A percentile compares a stretch with the other conserved stretches of the same genome.
Evolutionary conservation across 2,113 vertebrate genomes (phyloP).

Genomic region (Mesoclemmys tuberculata): DNA sequence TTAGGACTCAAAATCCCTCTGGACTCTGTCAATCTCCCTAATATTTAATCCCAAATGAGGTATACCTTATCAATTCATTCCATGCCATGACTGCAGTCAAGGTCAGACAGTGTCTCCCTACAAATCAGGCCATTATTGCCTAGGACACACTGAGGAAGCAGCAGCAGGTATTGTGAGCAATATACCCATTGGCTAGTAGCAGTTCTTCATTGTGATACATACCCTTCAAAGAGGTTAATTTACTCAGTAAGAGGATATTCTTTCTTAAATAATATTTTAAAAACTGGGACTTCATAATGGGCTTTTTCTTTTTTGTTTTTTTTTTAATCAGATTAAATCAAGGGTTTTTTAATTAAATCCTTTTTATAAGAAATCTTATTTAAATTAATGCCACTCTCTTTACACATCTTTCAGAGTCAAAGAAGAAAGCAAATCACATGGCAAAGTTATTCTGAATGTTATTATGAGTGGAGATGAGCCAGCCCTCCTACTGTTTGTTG

Average conservation of each 20-base stretch:
- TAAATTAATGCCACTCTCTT: constrained; percentile 57
- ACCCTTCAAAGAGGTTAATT: constrained; percentile 1
- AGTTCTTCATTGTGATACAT: constrained; percentile 1
- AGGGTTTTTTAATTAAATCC: constrained; percentile 31
- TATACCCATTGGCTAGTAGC: background rate
- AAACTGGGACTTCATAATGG: constrained; percentile 11
- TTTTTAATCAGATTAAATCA: constrained; percentile 55
- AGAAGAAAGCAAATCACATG: constrained; percentile 58
- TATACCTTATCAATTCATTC: constrained; percentile 62
- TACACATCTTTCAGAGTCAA: constrained; percentile 50
- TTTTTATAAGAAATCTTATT: constrained; percentile 55
- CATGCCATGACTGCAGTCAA: constrained; percentile 38
- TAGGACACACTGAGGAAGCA: background rate
- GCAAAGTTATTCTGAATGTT: constrained; percentile 40
- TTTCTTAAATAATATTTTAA: constrained; percentile 37
- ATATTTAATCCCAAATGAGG: constrained; percentile 66
- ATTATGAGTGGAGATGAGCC: constrained; percentile 57
- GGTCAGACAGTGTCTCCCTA: constrained; percentile 38
- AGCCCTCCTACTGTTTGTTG: constrained; percentile 52
- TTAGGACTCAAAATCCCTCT: constrained; percentile 6
- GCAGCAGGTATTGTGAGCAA: background rate
- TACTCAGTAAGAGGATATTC: constrained; percentile 19
- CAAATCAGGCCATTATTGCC: constrained; percentile 11
- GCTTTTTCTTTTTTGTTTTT: background rate
- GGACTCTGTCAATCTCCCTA: constrained; percentile 31